A percentile compares a stretch with the other conserved stretches of the same genome.
Evolutionary conservation across 2,797 vertebrate genomes (phyloP).

Genomic region (Sorex maritimensis): DNA sequence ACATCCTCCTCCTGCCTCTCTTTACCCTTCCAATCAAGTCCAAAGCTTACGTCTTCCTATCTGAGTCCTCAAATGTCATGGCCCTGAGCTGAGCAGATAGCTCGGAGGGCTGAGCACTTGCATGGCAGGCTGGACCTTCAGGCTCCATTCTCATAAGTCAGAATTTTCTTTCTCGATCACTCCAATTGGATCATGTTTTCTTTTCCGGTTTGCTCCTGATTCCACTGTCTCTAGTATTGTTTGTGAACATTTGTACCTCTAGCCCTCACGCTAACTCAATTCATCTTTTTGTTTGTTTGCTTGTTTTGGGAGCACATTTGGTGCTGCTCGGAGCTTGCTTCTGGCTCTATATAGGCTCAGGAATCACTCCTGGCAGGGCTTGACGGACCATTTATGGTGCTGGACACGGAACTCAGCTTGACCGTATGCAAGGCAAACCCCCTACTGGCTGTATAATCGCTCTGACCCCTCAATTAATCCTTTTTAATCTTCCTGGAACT

Average conservation of each 20-base stretch:
- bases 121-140: too few species aligned
- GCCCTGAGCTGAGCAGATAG: neutral
- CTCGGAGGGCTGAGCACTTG: too few species aligned
- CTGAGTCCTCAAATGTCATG: neutral
- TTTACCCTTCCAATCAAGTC: neutral
- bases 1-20: neutral
- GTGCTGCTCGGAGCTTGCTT: too few species aligned
- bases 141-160: neutral
- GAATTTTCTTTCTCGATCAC: slow-evolving; percentile 36
- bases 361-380: too few species aligned
- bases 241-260: too few species aligned
- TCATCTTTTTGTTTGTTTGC: neutral
- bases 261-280: too few species aligned
- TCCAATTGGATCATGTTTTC: neutral
- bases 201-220: neutral
- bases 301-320: too few species aligned
- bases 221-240: neutral
- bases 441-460: too few species aligned
- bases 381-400: too few species aligned
- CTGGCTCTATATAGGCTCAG: too few species aligned
- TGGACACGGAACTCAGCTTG: neutral
- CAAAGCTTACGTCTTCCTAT: neutral
- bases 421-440: too few species aligned
- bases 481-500: neutral
- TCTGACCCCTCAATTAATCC: neutral